phyloP scores from a whole-genome alignment of 2,888 invertebrate genomes.

The Ophioninae sp. region DNA sequence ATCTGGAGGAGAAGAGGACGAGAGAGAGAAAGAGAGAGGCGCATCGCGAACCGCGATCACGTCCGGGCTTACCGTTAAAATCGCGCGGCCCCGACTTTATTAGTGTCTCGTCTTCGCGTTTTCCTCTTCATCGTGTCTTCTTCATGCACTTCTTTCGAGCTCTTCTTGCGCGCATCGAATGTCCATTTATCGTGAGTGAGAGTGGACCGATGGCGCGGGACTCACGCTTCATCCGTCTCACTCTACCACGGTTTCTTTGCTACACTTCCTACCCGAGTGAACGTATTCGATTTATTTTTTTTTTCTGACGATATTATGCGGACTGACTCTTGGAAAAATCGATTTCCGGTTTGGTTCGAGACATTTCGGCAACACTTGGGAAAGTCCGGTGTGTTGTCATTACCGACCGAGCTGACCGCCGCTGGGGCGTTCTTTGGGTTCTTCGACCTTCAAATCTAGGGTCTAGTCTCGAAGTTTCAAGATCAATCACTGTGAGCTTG shows the following conservation, averaged over 20 bases:
- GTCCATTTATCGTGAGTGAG: constrained; percentile 69
- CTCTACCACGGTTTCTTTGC: constrained; percentile 6
- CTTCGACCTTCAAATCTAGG: too few species aligned
- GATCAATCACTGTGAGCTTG: not conserved
- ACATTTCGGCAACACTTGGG: not conserved
- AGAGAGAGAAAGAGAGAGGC: constrained; percentile 33
- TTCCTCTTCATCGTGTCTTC: constrained; percentile 64
- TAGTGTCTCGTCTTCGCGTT: constrained; percentile 66
- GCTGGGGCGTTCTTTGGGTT: too few species aligned
- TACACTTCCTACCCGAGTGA: not conserved
- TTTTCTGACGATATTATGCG: not conserved
- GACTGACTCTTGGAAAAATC: not conserved
- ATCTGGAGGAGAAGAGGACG: constrained; percentile 32
- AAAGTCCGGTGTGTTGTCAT: not conserved
- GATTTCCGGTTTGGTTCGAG: not conserved
- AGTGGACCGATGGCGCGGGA: constrained; percentile 50
- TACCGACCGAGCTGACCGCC: not conserved
- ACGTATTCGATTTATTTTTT: not conserved
- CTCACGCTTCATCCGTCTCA: not conserved
- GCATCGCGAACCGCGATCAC: constrained; percentile 71
- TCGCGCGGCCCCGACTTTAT: constrained; percentile 63
- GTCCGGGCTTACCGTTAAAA: constrained; percentile 71
- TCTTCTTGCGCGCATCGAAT: constrained; percentile 61
- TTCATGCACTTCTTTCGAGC: constrained; percentile 58
- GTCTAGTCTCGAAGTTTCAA: too few species aligned